Conservation (phyloP, 2,888 invertebrate genomes). For the Dugesia japonica region DNA sequence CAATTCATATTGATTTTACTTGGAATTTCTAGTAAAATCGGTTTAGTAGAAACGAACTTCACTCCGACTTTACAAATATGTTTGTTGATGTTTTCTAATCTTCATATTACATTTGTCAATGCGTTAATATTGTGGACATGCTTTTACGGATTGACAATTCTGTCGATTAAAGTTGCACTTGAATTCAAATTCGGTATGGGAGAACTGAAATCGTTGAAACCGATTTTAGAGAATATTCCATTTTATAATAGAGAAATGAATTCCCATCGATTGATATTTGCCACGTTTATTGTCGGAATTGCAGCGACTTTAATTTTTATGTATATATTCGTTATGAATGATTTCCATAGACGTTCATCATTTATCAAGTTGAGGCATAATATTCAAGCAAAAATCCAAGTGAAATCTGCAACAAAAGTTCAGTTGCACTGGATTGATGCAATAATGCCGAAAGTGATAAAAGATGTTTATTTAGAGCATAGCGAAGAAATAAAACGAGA, state of each 20-base stretch:
- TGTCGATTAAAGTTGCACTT: background rate
- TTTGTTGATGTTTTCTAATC: background rate
- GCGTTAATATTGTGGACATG: background rate
- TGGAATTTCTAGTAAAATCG: background rate
- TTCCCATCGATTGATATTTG: background rate
- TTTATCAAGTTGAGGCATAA: background rate
- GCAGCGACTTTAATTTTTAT: background rate
- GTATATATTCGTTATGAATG: background rate
- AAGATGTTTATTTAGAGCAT: background rate
- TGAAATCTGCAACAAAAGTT: background rate
- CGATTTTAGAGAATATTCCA: background rate
- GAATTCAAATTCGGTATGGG: too few species aligned
- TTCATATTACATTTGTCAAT: background rate
- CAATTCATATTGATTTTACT: background rate
- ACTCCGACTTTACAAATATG: background rate
- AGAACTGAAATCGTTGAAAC: background rate
- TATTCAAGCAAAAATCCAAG: background rate
- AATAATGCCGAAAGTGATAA: background rate
- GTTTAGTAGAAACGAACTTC: background rate
- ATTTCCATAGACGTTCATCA: background rate
- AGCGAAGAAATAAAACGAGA: background rate
- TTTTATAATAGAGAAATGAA: background rate
- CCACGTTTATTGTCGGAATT: background rate
- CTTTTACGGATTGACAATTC: background rate
- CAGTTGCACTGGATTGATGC: constrained; percentile 1